A percentile compares a stretch with the other conserved stretches of the same genome.
These are phyloP conservation scores for Notodonta ziczac DNA, from an alignment of 2,888 invertebrate genomes.

Conservation along the genomic window DNA sequence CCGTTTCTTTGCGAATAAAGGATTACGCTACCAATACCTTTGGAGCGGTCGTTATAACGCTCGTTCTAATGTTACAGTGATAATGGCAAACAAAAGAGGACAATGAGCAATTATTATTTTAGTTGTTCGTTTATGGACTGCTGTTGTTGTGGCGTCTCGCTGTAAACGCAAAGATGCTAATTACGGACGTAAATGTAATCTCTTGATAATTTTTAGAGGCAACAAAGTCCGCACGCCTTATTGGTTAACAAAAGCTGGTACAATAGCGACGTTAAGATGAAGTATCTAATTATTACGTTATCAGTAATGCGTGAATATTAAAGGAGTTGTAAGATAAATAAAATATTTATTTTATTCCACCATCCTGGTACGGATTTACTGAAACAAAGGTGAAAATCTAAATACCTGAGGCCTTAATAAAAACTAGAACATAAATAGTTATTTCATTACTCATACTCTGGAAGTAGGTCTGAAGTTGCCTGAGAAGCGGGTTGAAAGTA, in stretches of 20 bases:
- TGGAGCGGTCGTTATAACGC: constrained; percentile 31
- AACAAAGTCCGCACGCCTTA: constrained; percentile 31
- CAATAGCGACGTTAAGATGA: constrained; percentile 8
- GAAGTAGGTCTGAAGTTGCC: too few species aligned
- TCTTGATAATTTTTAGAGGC: constrained; percentile 37
- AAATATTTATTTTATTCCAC: background rate
- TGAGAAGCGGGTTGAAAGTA: too few species aligned
- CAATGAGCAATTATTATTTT: constrained; percentile 59
- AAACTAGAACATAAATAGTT: too few species aligned
- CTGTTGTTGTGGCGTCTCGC: constrained; percentile 37
- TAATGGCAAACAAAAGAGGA: constrained; percentile 57
- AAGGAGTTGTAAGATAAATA: background rate
- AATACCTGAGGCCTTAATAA: too few species aligned
- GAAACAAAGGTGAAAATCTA: background rate
- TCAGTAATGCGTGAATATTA: background rate
- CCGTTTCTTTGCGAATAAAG: constrained; percentile 57
- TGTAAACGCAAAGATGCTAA: constrained; percentile 53
- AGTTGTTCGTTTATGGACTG: constrained; percentile 46
- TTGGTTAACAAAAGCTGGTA: constrained; percentile 20
- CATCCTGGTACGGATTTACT: background rate
- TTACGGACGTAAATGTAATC: constrained; percentile 45
- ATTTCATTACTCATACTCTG: too few species aligned
- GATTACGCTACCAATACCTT: constrained; percentile 51
- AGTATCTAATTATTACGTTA: background rate
- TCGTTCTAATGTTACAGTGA: constrained; percentile 41